Conservation (phyloP, 2,113 vertebrate genomes). For the Rissa tridactyla region DNA sequence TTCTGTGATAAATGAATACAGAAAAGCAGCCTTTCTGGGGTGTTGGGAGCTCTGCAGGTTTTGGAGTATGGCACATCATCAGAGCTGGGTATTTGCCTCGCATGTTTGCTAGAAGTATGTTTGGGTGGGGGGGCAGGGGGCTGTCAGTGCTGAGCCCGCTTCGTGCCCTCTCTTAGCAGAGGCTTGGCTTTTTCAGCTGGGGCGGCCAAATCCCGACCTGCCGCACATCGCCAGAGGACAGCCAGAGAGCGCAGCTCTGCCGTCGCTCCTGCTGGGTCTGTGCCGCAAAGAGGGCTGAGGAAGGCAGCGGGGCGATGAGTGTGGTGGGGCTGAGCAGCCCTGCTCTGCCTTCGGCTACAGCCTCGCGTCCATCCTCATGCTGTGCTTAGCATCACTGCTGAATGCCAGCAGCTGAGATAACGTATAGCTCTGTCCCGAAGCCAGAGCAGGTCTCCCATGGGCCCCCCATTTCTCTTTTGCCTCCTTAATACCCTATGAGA, state of each 20-base stretch:
- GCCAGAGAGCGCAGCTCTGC: neutral
- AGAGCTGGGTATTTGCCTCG: neutral
- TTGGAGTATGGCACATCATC: neutral
- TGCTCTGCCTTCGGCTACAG: neutral
- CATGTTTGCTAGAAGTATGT: neutral
- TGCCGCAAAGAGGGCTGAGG: neutral
- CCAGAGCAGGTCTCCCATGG: neutral
- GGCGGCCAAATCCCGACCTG: neutral
- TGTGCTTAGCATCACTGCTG: neutral
- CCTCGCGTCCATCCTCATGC: fast-evolving
- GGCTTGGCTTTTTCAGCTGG: neutral
- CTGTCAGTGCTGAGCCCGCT: neutral
- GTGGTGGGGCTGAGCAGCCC: neutral
- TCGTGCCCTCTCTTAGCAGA: neutral
- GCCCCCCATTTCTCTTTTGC: neutral
- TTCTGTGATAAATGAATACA: neutral
- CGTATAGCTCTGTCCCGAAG: neutral
- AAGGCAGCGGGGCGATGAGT: neutral
- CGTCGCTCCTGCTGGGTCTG: neutral
- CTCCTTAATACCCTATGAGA: neutral
- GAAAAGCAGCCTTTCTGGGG: neutral
- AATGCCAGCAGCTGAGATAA: fast-evolving
- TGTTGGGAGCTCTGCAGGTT: neutral
- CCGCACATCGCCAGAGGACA: neutral
- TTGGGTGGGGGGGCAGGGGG: no score